These are phyloP conservation scores for Acromyrmex echinatior DNA, from an alignment of 1,140 invertebrate genomes.

Conservation along the genomic window DNA sequence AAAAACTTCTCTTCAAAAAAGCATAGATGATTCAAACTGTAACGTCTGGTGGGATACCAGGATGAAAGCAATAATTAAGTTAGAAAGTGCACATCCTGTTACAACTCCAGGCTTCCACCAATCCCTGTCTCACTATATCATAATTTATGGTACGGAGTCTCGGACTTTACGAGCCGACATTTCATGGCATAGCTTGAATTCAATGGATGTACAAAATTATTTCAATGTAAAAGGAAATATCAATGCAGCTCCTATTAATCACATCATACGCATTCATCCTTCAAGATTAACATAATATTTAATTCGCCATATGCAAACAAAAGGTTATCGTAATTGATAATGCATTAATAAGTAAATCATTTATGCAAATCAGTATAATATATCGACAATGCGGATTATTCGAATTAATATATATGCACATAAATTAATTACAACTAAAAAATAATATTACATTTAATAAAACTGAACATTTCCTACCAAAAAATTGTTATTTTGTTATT, in stretches of 20 bases:
- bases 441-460: conserved; percentile 7
- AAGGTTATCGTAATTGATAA: conserved; percentile 34
- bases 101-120: conserved; percentile 15
- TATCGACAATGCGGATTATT: neutral
- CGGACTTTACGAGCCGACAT: conserved; percentile 44
- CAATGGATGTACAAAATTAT: conserved; percentile 38
- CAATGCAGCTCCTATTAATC: conserved; percentile 37
- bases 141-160: conserved; percentile 34
- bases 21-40: neutral
- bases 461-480: neutral
- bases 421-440: conserved; percentile 3
- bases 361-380: neutral
- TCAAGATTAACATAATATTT: conserved; percentile 46
- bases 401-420: conserved; percentile 13
- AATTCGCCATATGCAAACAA: conserved; percentile 10
- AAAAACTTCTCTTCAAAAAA: conserved; percentile 12
- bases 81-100: conserved; percentile 39
- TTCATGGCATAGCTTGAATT: conserved; percentile 37
- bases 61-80: conserved; percentile 57
- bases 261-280: conserved; percentile 1
- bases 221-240: conserved; percentile 21
- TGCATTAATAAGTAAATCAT: conserved; percentile 29
- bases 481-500: neutral
- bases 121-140: conserved; percentile 37
- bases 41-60: neutral